Conservation (phyloP, 2,888 invertebrate genomes). For the Spisula subtruncata region DNA sequence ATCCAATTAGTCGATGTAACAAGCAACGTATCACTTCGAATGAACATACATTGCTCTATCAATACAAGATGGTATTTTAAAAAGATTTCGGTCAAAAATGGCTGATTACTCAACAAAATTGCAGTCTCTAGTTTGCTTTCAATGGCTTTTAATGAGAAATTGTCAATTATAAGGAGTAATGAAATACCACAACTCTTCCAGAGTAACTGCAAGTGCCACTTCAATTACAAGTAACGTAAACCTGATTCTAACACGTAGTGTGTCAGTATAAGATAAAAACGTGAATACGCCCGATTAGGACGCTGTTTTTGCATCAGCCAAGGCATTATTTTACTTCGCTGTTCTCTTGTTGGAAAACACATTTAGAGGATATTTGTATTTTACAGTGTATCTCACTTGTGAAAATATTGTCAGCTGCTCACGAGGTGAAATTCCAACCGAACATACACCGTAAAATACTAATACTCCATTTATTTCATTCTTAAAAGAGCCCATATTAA, state of each 20-base stretch:
- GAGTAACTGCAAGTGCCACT: not conserved
- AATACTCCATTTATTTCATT: too few relatives aligned
- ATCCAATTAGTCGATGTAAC: not conserved
- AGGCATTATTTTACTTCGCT: too few relatives aligned
- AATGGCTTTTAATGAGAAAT: not conserved
- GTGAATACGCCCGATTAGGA: too few relatives aligned
- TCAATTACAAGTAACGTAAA: not conserved
- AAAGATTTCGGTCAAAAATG: not conserved
- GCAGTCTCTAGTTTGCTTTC: not conserved
- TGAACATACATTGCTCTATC: not conserved
- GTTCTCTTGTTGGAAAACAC: too few relatives aligned
- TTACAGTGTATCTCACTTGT: too few relatives aligned
- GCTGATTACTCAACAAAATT: not conserved
- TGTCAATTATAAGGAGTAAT: conserved; percentile 6
- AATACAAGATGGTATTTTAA: not conserved
- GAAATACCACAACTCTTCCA: not conserved
- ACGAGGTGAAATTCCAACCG: too few relatives aligned
- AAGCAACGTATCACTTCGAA: not conserved
- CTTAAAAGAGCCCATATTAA: too few relatives aligned
- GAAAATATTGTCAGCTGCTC: too few relatives aligned
- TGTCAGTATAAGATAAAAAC: too few relatives aligned
- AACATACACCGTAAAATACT: too few relatives aligned
- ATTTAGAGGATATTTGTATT: too few relatives aligned
- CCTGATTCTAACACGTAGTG: not conserved
- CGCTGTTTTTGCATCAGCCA: too few relatives aligned